phyloP scores from a whole-genome alignment of 2,888 invertebrate genomes.

The Rutpela maculata region DNA sequence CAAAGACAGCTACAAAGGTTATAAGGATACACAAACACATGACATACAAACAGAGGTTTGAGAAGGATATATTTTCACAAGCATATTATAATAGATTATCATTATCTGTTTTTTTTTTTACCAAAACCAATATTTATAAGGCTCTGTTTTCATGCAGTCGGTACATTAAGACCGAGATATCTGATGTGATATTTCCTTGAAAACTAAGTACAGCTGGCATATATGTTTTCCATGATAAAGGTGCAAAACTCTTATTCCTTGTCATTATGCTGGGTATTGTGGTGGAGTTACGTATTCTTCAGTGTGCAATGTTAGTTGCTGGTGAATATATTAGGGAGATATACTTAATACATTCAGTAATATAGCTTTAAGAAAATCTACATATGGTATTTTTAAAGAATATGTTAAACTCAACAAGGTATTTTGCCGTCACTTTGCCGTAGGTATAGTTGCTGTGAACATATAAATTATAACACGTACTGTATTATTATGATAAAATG shows the following conservation, averaged over 20 bases:
- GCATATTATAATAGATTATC: background rate
- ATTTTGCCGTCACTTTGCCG: too few relatives aligned
- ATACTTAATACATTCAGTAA: background rate
- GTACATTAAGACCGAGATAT: too few relatives aligned
- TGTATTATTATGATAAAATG: too few relatives aligned
- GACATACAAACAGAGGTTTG: slow-evolving; percentile 24
- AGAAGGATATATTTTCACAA: background rate
- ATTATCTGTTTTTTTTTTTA: background rate
- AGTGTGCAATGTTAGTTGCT: background rate
- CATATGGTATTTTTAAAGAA: too few relatives aligned
- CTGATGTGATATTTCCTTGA: too few relatives aligned
- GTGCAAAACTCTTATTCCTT: background rate
- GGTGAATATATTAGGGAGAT: slow-evolving; percentile 17
- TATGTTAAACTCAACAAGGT: too few relatives aligned
- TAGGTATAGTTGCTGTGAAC: too few relatives aligned
- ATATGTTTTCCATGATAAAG: background rate
- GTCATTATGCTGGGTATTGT: background rate
- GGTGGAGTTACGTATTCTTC: background rate
- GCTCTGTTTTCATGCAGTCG: too few relatives aligned
- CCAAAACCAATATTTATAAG: background rate
- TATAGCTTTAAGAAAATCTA: background rate
- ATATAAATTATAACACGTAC: too few relatives aligned
- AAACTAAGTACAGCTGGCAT: background rate
- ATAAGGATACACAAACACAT: slow-evolving; percentile 45
- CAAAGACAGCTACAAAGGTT: slow-evolving; percentile 48